Evolutionary conservation across 2,113 vertebrate species (phyloP).

Genomic region (Coryphaenoides rupestris): DNA sequence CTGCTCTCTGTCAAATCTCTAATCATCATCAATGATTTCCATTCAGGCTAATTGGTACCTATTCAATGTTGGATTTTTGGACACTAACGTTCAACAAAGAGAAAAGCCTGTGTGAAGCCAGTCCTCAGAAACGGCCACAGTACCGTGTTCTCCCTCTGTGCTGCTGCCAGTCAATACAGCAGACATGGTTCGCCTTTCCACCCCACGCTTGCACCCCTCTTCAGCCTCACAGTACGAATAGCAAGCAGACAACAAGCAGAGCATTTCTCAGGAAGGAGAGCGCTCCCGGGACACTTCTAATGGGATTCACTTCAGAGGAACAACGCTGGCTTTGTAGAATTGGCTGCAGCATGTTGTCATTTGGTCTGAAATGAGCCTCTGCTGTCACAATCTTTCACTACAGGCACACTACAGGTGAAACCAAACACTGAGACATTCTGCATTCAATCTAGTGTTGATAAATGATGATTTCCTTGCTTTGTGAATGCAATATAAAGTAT

Average conservation of each 20-base stretch:
- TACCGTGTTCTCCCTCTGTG: conserved; percentile 29
- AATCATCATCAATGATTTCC: too few relatives aligned
- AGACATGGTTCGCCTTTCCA: conserved; percentile 41
- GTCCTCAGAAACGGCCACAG: conserved; percentile 25
- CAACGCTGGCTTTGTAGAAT: not conserved
- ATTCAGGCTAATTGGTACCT: too few relatives aligned
- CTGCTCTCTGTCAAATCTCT: too few relatives aligned
- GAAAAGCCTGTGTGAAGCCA: conserved; percentile 13
- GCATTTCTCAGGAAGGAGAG: conserved; percentile 37
- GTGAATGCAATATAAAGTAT: conserved; percentile 1
- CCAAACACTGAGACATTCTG: not conserved
- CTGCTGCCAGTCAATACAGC: conserved; percentile 40
- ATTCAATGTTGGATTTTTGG: too few relatives aligned
- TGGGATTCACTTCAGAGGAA: conserved; percentile 18
- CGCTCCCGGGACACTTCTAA: conserved; percentile 28
- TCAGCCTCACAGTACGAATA: conserved; percentile 36
- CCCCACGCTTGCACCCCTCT: conserved; percentile 31
- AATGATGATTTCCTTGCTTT: too few relatives aligned
- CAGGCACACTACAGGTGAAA: conserved; percentile 4
- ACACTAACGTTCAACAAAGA: conserved; percentile 10
- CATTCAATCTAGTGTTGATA: not conserved
- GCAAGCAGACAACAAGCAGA: conserved; percentile 47
- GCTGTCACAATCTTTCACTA: not conserved
- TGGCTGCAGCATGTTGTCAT: conserved; percentile 1
- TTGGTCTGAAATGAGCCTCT: conserved; percentile 2